These are phyloP conservation scores for Psittacus erithacus DNA, from an alignment of 2,113 vertebrate genomes.

Conservation along the genomic window DNA sequence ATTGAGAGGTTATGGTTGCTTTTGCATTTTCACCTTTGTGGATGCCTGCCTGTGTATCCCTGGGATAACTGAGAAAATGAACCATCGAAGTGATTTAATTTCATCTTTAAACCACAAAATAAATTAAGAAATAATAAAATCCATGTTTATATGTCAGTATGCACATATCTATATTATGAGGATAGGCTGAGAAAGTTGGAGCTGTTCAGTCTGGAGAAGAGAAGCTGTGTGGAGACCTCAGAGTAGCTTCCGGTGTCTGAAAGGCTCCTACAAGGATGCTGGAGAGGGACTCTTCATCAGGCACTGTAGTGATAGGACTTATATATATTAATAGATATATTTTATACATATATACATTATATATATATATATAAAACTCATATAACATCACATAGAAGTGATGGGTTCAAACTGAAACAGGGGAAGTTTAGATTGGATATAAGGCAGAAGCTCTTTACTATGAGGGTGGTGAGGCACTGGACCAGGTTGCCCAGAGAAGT, in stretches of 20 bases:
- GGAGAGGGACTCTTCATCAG: background rate
- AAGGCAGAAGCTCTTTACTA: background rate
- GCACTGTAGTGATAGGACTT: background rate
- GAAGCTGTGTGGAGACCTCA: background rate
- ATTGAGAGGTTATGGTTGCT: background rate
- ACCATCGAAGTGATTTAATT: background rate
- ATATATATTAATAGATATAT: too few relatives aligned
- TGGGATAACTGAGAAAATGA: background rate
- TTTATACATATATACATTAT: too few relatives aligned
- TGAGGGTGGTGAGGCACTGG: background rate
- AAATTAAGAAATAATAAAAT: background rate
- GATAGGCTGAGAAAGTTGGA: background rate
- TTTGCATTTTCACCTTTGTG: background rate
- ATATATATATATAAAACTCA: too few relatives aligned
- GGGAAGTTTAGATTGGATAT: background rate
- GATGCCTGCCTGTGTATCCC: background rate
- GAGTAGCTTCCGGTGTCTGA: background rate
- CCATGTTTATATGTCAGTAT: background rate
- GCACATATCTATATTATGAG: background rate
- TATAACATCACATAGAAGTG: too few relatives aligned
- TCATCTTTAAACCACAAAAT: background rate
- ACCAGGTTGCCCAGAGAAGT: background rate
- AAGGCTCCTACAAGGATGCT: background rate
- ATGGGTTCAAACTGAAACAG: background rate
- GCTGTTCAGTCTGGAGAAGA: background rate